A percentile compares a stretch with the other conserved stretches of the same genome.
Conservation (phyloP, 2,888 invertebrate genomes). For the Thereva nobilitata region DNA sequence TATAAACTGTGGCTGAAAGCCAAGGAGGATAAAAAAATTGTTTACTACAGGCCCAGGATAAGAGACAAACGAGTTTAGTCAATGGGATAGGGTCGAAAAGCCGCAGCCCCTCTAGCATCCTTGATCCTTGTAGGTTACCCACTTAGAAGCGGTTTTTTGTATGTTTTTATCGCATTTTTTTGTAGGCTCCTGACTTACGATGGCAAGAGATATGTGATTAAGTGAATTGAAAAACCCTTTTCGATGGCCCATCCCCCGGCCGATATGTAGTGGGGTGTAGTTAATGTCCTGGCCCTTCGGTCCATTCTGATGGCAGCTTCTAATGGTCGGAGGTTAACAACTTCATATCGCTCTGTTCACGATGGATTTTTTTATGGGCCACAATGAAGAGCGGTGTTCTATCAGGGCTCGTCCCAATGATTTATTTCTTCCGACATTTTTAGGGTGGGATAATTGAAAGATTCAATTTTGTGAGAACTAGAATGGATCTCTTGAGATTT, state of each 20-base stretch:
- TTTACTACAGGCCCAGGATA: slow-evolving; percentile 7
- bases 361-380: no score
- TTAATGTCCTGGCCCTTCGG: no score
- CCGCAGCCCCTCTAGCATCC: slow-evolving; percentile 4
- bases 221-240: slow-evolving; percentile 27
- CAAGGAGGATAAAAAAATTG: slow-evolving; percentile 4
- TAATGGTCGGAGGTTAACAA: no score
- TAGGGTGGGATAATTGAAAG: no score
- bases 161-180: slow-evolving; percentile 19
- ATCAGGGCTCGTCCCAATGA: no score
- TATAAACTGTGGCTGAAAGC: slow-evolving; percentile 30
- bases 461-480: no score
- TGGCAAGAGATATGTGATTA: slow-evolving; percentile 13
- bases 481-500: no score
- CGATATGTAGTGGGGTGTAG: not conserved
- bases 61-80: slow-evolving; percentile 18
- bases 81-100: slow-evolving; percentile 3
- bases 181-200: slow-evolving; percentile 19
- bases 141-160: slow-evolving; percentile 21
- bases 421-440: no score
- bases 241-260: slow-evolving; percentile 3
- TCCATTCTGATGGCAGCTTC: no score
- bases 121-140: slow-evolving; percentile 17
- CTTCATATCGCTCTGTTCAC: no score
- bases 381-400: no score